Conservation (phyloP, 2,797 vertebrate species). For the Tokudaia muenninki region DNA sequence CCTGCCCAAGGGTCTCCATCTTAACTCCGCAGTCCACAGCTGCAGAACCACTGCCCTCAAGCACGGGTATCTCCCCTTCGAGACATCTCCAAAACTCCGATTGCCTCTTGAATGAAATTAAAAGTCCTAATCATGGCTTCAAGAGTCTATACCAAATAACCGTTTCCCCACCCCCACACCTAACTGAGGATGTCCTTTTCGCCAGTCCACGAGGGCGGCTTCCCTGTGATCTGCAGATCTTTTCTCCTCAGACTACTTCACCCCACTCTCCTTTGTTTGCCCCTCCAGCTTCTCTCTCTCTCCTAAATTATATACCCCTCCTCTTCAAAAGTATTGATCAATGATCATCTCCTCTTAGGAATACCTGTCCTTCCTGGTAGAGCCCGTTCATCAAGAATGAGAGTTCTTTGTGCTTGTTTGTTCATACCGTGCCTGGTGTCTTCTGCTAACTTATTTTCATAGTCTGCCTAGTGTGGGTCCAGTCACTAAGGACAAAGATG, state of each 20-base stretch:
- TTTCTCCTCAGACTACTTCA: background rate
- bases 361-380: background rate
- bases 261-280: background rate
- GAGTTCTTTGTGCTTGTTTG: background rate
- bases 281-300: background rate
- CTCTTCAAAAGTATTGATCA: background rate
- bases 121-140: constrained; percentile 80
- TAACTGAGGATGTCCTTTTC: constrained; percentile 32
- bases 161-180: constrained; percentile 47
- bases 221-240: constrained; percentile 25
- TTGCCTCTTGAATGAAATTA: constrained; percentile 80
- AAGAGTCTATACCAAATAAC: constrained; percentile 76
- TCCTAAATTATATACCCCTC: background rate
- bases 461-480: background rate
- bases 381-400: background rate
- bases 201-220: background rate
- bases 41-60: constrained; percentile 59
- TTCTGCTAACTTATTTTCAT: background rate
- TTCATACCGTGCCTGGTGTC: too few species aligned
- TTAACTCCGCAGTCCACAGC: background rate
- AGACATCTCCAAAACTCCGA: constrained; percentile 63
- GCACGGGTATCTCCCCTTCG: constrained; percentile 38
- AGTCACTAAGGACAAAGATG: background rate
- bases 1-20: background rate
- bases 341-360: background rate